A percentile compares a stretch with the other conserved stretches of the same genome.
These are phyloP conservation scores for Synanthedon formicaeformis DNA, from an alignment of 2,888 invertebrate genomes.

Conservation along the genomic window DNA sequence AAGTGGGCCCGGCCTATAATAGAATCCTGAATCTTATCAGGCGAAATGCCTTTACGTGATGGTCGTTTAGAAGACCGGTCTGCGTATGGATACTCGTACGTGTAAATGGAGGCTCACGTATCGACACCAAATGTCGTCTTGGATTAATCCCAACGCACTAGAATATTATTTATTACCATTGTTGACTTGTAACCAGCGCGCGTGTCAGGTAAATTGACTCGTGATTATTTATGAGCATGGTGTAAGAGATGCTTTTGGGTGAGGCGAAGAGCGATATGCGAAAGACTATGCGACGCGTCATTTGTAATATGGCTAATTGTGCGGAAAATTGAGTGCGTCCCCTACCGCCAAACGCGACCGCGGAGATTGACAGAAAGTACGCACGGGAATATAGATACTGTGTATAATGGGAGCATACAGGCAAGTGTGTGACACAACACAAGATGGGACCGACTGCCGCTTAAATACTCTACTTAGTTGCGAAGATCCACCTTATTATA, in stretches of 20 bases:
- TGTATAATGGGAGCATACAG: no score
- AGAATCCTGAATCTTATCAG: conserved; percentile 9
- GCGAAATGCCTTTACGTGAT: conserved; percentile 10
- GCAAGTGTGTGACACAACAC: neutral
- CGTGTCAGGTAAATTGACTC: neutral
- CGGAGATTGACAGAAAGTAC: neutral
- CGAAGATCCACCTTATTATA: neutral
- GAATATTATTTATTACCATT: neutral
- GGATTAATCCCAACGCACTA: neutral
- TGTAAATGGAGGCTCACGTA: neutral
- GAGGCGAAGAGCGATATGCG: neutral
- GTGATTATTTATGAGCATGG: neutral
- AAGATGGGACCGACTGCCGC: neutral
- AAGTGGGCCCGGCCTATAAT: conserved; percentile 14
- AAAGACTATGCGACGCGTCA: neutral
- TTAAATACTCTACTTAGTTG: neutral
- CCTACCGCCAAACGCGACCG: conserved; percentile 4
- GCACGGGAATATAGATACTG: no score
- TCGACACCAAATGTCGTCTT: neutral
- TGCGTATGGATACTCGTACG: neutral
- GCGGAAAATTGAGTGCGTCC: conserved; percentile 13
- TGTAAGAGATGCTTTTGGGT: neutral
- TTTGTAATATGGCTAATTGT: conserved; percentile 10
- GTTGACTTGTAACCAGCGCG: neutral
- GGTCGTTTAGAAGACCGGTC: neutral